Base-by-base conservation (phyloP, 1,140 invertebrate species). In the Calephelis virginiensis region DNA sequence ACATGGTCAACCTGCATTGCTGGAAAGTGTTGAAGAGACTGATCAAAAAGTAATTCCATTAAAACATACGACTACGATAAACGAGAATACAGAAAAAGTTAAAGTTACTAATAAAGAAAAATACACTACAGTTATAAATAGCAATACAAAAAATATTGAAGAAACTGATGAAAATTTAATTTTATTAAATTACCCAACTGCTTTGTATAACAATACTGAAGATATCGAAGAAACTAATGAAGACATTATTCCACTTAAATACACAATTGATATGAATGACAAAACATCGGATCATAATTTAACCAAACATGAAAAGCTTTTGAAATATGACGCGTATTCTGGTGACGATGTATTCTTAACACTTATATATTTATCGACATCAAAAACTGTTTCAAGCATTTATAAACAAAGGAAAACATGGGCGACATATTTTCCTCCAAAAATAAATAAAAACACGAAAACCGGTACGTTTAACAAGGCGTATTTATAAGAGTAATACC, bases 381-480 rank as follows among this genome's bases (percentile, higher is more conserved):
- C 49, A 14, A 14, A 50, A 14, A 17, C 49, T 8, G 6, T 50
- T 9, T 50, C 49, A 8, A 50, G 14, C 7, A 17, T 13, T 14
- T 9, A 14, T n/a, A 68, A 66, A 47, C 17, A 59, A n/a, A 66
- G 48, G 63, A 74, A 64, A 46, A 76, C 72, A 9, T 76, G 67
- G 64, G 53, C 70, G 8, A 53, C 75, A 10, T 64, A 74, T 74
- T 76, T 76, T 64, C 69, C 70, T 9, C 49, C 14, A 17, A 67
- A 43, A 66, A 64, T 49, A 50, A 64, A 49, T 43, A 49, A 38
- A 12, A 4, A n/a, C 8, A 7, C 7, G 17, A 40, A 10, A n/a
- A 37, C 47, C 40, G 62, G 67, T 72, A 64, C 38, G 61, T 68
- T 48, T 50, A 50, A 8, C n/a, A 50, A 50, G 13, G n/a, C n/a